Base-by-base conservation (phyloP, 1,140 invertebrate genomes). In the Fopius arisanus region DNA sequence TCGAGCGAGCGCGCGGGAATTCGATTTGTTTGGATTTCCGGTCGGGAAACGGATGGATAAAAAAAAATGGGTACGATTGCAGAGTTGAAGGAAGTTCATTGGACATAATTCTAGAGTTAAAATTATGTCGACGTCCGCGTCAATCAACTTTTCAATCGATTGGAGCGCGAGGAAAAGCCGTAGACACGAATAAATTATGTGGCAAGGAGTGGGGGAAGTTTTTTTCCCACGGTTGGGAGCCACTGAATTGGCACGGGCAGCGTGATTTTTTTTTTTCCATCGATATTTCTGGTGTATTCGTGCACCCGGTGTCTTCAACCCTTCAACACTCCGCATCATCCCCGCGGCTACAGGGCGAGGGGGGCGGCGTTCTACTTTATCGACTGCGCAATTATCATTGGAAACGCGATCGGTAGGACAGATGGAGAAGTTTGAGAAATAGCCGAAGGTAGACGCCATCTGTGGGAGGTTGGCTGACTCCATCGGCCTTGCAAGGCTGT, bases 401-500 rank as follows among this genome's bases (percentile, higher is more conserved):
- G 12, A 6, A 37, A 37, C 33, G 33, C 43, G 43, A n/a, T 48
- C n/a, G 43, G 16, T 14, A 48, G 43, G n/a, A n/a, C 43, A 48
- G 43, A 1, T 48, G n/a, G 5, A 19, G 14, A 16, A 1, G n/a
- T 48, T 19, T n/a, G n/a, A 4, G 16, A 48, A 48, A 12, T 43
- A 16, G 43, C n/a, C 43, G 43, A 48, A 19, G 43, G 43, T 14
- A 48, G 43, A 48, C 43, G 43, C 54, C 54, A 59, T 59, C 54
- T 19, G 78, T 82, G 80, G 84, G 79, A 83, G 78, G 82, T n/a
- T 67, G 33, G 68, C 26, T 19, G 23, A 16, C n/a, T n/a, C 54
- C 51, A 37, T 80, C 84, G 84, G 80, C 86, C 85, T 87, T 88
- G 86, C 82, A 87, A 87, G 86, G 86, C 84, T 87, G 83, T 76